Evolutionary conservation across 2,888 invertebrate species (phyloP).

Genomic region (Clostera curtula): DNA sequence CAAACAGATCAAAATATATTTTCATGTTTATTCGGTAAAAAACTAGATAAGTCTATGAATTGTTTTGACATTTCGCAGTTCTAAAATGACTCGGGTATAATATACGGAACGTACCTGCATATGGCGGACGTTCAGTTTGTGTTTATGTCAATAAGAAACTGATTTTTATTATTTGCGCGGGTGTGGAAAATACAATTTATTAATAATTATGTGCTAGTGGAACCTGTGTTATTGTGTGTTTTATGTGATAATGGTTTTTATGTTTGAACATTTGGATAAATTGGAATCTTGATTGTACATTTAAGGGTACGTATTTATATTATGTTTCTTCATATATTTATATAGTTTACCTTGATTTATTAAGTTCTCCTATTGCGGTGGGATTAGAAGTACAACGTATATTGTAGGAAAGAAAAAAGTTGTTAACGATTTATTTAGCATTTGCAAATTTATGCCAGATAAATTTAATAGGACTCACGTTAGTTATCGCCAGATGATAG

Average conservation of each 20-base stretch:
- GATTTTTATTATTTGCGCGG: constrained; percentile 71
- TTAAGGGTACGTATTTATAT: constrained; percentile 67
- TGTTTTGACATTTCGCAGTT: too few relatives aligned
- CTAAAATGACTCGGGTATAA: too few relatives aligned
- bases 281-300: constrained; percentile 55
- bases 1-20: too few relatives aligned
- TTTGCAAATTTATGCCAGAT: constrained; percentile 6
- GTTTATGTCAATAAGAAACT: constrained; percentile 74
- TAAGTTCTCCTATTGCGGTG: constrained; percentile 13
- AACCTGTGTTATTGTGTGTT: constrained; percentile 61
- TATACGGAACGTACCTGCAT: constrained; percentile 67
- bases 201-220: constrained; percentile 60
- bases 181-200: constrained; percentile 62
- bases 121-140: constrained; percentile 74
- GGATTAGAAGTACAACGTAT: constrained; percentile 7
- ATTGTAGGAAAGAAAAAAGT: constrained; percentile 5
- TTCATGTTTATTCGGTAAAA: too few relatives aligned
- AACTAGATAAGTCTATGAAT: too few relatives aligned
- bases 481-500: constrained; percentile 61
- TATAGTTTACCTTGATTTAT: constrained; percentile 26
- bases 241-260: constrained; percentile 66
- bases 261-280: constrained; percentile 58
- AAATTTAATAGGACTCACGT: constrained; percentile 21
- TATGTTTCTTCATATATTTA: constrained; percentile 50
- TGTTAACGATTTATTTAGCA: constrained; percentile 9